Conservation (phyloP, 1,140 invertebrate genomes). For the Camponotus vicinus region DNA sequence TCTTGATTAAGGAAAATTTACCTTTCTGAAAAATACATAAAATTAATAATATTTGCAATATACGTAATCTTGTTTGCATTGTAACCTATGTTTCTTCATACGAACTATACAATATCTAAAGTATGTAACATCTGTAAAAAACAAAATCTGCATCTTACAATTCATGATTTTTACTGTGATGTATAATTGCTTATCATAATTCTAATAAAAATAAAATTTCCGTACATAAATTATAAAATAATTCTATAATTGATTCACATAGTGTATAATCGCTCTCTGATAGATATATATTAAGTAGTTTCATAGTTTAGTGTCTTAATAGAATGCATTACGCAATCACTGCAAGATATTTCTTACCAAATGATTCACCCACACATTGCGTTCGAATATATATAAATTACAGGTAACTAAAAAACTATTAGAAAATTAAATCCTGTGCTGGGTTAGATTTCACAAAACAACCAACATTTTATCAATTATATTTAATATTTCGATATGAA, state of each 20-base stretch:
- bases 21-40: conserved; percentile 69
- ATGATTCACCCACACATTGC: neutral
- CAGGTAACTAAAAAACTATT: conserved; percentile 4
- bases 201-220: neutral
- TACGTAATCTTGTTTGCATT: conserved; percentile 63
- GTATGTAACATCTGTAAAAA: neutral
- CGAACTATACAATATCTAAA: neutral
- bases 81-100: conserved; percentile 36
- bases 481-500: conserved; percentile 5
- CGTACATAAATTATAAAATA: conserved; percentile 1
- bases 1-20: conserved; percentile 41
- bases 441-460: conserved; percentile 1
- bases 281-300: neutral
- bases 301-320: neutral
- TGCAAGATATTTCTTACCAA: conserved; percentile 24
- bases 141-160: neutral
- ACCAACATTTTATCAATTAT: conserved; percentile 1
- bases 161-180: neutral
- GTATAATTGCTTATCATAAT: neutral
- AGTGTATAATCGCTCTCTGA: neutral
- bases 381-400: neutral
- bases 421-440: conserved; percentile 11
- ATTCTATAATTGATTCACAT: neutral
- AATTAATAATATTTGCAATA: conserved; percentile 68
- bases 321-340: neutral